phyloP scores from a whole-genome alignment of 2,113 vertebrate genomes.

The Choloepus hoffmanni region DNA sequence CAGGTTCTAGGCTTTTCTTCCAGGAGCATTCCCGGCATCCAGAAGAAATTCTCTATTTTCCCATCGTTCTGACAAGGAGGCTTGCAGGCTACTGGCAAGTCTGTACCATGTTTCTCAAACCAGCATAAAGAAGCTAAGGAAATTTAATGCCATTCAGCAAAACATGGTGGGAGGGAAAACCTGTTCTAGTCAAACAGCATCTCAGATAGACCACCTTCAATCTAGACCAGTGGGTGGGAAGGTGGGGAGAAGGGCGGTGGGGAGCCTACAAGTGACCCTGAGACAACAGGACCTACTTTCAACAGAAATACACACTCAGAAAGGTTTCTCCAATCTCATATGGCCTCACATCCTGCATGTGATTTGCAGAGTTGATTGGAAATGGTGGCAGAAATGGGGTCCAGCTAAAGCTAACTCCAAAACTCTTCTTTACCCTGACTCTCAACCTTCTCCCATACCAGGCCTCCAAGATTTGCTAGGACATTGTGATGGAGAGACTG shows the following conservation, averaged over 20 bases:
- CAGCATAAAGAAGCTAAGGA: neutral
- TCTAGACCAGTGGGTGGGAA: neutral
- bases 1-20: neutral
- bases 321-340: neutral
- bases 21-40: too few species aligned
- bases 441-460: neutral
- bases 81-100: too few species aligned
- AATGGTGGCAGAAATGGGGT: neutral
- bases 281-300: neutral
- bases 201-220: neutral
- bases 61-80: neutral
- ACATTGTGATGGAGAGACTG: neutral
- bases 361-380: neutral
- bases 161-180: too few species aligned
- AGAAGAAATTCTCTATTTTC: neutral
- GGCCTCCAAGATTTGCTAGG: neutral
- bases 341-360: fast-evolving
- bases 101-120: neutral
- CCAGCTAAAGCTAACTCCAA: neutral
- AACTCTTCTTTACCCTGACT: neutral
- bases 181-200: neutral
- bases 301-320: neutral
- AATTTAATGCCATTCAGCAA: neutral
- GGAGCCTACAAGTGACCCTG: neutral
- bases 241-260: fast-evolving